These are phyloP conservation scores for Pachyramphus minor DNA, from an alignment of 2,113 vertebrate genomes.

Conservation along the genomic window DNA sequence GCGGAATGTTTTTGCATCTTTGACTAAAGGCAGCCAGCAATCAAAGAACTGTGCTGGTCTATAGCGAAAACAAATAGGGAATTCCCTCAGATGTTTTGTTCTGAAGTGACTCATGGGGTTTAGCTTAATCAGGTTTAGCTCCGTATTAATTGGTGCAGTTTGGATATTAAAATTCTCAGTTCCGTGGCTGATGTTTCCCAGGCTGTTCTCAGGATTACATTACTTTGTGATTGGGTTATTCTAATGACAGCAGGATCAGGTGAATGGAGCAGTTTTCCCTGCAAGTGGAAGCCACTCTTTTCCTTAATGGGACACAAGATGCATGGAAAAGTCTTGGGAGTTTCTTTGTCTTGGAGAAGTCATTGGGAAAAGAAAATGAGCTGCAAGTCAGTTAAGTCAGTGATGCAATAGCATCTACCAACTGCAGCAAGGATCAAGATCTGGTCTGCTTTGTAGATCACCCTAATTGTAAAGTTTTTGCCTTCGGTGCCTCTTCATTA, in stretches of 20 bases:
- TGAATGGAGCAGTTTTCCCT: background rate
- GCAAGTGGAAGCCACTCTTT: background rate
- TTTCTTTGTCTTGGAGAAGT: background rate
- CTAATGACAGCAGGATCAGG: background rate
- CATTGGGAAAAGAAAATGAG: background rate
- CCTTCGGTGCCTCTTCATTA: background rate
- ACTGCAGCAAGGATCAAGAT: background rate
- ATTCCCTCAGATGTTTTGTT: conserved; percentile 1
- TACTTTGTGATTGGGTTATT: background rate
- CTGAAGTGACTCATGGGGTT: background rate
- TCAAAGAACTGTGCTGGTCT: background rate
- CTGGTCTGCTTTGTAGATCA: background rate
- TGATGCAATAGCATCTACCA: background rate
- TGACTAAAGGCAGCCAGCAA: background rate
- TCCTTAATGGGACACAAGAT: background rate
- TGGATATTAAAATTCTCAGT: background rate
- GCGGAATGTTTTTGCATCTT: background rate
- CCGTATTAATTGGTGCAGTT: background rate
- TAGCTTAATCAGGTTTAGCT: background rate
- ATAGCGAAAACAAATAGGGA: background rate
- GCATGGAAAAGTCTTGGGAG: no score
- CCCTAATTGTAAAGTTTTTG: background rate
- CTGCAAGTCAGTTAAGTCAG: background rate
- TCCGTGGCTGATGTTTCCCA: background rate
- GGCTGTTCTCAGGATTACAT: background rate